Evolutionary conservation across 1,140 invertebrate species (phyloP), one percentile per base, ranked within the genome.

Genomic region (Oryctes rhinoceros): DNA sequence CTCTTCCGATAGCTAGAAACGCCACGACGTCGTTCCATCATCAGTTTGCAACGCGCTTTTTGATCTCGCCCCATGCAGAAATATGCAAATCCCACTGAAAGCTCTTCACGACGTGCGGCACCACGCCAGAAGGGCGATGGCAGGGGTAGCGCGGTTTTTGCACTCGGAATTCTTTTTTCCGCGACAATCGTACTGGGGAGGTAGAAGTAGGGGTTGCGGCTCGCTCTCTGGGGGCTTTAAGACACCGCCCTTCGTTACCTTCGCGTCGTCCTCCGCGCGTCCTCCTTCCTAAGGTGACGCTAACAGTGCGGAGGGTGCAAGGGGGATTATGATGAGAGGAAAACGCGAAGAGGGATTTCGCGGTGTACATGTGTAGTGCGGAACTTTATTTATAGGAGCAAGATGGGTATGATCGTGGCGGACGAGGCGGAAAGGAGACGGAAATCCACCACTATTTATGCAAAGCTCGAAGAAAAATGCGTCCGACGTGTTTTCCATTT

Each of bases 81-180:
- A 85, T 85, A 86, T 85, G 85, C 82, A 86, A 83, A 86, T 86
- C 79, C 81, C 80, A 82, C 80, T 82, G 81, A 82, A 83, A 83
- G 82, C 81, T 83, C 80, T 81, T 78, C 78, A 65, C 80, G 81
- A 79, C 78, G 81, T 81, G 65, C 24, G n/a, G 24, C n/a, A 6
- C 5, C 65, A 15, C 18, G 53, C 15, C 18, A 59, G 53, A 71
- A 37, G 11, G 53, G 53, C 13, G 13, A 11, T 11, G 53, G 35
- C 65, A 37, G 65, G 65, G 65, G 35, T 30, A 71, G 24, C 13
- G 53, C 65, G 4, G 65, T 71, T 71, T 71, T 30, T 11, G 5
- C 35, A 9, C 15, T 71, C 53, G 65, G 65, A 71, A 11, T 30
- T 71, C 35, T 71, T 71, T 71, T 39, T 39, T 39, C 3, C 7